Conservation (phyloP, 2,888 invertebrate genomes). For the Coelinius sp. region DNA sequence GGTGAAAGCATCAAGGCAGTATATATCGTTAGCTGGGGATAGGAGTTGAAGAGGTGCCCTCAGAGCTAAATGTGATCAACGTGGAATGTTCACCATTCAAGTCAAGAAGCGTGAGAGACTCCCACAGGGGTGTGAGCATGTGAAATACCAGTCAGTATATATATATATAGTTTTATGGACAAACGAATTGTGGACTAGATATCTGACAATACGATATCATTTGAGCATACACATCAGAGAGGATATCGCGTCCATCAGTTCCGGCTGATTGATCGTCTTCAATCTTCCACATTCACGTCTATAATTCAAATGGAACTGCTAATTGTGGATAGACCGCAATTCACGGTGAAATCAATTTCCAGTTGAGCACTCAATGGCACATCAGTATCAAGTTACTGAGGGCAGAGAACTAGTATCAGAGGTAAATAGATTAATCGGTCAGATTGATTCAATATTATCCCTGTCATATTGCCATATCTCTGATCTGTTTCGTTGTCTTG, state of each 20-base stretch:
- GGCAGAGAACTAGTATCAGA: not conserved
- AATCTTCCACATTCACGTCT: not conserved
- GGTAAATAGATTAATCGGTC: constrained; percentile 1
- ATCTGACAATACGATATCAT: not conserved
- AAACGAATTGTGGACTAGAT: not conserved
- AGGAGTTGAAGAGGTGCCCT: constrained; percentile 16
- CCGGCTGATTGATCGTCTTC: constrained; percentile 14
- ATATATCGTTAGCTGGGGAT: constrained; percentile 8
- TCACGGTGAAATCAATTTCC: constrained; percentile 16
- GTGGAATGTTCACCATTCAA: constrained; percentile 27
- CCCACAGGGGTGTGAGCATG: not conserved
- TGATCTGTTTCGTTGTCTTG: constrained; percentile 12
- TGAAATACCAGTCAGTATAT: constrained; percentile 1
- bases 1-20: not conserved
- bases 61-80: constrained; percentile 31
- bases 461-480: not conserved
- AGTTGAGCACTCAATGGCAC: constrained; percentile 10
- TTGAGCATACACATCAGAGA: not conserved
- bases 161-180: constrained; percentile 6
- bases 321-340: constrained; percentile 8
- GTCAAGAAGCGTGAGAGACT: constrained; percentile 4
- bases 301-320: not conserved
- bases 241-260: not conserved
- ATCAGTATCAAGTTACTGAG: constrained; percentile 9
- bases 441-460: constrained; percentile 1